Conservation (phyloP, 2,113 vertebrate genomes). For the Odontesthes bonariensis region DNA sequence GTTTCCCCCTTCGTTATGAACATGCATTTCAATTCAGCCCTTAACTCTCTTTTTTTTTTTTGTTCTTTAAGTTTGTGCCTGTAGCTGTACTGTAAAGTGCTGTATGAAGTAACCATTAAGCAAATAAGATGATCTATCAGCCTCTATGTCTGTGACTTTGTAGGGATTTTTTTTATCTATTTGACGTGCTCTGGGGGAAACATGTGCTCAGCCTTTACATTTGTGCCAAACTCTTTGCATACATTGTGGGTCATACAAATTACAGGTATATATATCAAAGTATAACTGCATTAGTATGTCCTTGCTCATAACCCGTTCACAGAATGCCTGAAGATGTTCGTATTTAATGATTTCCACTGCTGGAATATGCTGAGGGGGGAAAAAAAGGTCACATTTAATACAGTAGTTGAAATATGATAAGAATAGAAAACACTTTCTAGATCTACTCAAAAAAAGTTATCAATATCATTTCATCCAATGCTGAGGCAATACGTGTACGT, state of each 20-base stretch:
- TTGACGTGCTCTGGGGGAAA: conserved; percentile 61
- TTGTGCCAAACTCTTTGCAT: conserved; percentile 84
- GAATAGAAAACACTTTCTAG: conserved; percentile 53
- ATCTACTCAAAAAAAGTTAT: conserved; percentile 37
- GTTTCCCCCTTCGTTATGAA: conserved; percentile 57
- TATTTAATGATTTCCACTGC: conserved; percentile 37
- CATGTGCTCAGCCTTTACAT: conserved; percentile 79
- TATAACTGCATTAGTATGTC: conserved; percentile 68
- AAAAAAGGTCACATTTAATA: conserved; percentile 24
- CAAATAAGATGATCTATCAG: conserved; percentile 72
- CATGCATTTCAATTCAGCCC: conserved; percentile 57
- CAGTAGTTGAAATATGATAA: conserved; percentile 7
- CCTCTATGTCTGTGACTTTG: conserved; percentile 79
- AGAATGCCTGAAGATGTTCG: conserved; percentile 55
- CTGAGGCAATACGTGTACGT: conserved; percentile 59
- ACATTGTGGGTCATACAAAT: conserved; percentile 68
- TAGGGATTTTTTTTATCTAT: conserved; percentile 73
- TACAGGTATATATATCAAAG: conserved; percentile 52
- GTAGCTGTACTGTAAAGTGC: conserved; percentile 82
- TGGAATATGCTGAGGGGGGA: background rate
- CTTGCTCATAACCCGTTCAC: conserved; percentile 63
- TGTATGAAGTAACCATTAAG: conserved; percentile 76
- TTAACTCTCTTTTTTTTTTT: conserved; percentile 17
- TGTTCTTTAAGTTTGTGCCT: conserved; percentile 77
- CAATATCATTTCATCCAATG: conserved; percentile 55